Percentiles rank a stretch among this genome's conserved stretches.
Conservation (phyloP, 2,888 invertebrate species). For the Dexiosoma caninum region DNA sequence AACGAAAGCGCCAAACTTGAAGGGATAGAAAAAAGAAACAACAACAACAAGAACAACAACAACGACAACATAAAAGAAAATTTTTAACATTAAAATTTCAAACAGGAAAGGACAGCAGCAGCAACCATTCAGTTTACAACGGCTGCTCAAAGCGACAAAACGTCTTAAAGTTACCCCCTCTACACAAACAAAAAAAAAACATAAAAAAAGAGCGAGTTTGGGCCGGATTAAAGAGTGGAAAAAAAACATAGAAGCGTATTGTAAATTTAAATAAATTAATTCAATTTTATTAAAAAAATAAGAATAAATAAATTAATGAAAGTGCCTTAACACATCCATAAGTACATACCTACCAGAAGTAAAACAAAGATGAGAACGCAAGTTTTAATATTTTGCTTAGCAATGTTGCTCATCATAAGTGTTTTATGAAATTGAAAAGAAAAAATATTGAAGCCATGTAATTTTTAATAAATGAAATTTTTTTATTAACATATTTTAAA, state of each 20-base stretch:
- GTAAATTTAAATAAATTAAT: constrained; percentile 12
- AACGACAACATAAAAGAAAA: constrained; percentile 48
- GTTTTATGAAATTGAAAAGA: constrained; percentile 65
- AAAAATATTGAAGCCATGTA: constrained; percentile 6
- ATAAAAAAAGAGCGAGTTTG: neutral
- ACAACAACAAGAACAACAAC: too few species aligned
- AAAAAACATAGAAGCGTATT: neutral
- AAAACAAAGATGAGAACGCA: constrained; percentile 70
- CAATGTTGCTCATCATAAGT: constrained; percentile 71
- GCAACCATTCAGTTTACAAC: constrained; percentile 49
- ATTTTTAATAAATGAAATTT: neutral
- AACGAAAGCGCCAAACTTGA: constrained; percentile 40
- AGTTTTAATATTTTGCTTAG: constrained; percentile 71
- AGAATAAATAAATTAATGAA: neutral
- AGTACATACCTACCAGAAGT: too few species aligned
- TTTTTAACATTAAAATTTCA: constrained; percentile 38
- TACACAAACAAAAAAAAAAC: neutral
- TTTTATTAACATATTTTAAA: neutral
- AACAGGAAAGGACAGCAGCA: constrained; percentile 29
- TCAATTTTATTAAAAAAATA: neutral
- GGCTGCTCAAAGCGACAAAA: constrained; percentile 52
- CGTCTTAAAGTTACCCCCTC: constrained; percentile 35
- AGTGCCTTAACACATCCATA: constrained; percentile 24
- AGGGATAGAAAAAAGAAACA: constrained; percentile 33
- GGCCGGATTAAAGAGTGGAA: neutral